Evolutionary conservation across 2,888 invertebrate species (phyloP).

Genomic region (Drepanosiphum platanoidis): DNA sequence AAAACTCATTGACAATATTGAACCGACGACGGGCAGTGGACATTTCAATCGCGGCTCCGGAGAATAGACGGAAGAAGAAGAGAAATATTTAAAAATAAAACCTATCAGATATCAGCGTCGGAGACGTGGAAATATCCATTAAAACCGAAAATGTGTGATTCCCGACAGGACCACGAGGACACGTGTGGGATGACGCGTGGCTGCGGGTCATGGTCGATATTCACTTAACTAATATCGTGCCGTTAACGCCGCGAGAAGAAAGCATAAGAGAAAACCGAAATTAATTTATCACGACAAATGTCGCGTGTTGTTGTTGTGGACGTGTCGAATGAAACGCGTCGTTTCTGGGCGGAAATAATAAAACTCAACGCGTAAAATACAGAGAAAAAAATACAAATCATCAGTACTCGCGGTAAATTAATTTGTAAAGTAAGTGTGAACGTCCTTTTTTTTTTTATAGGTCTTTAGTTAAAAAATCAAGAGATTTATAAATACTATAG

Average conservation of each 20-base stretch:
- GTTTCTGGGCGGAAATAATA: neutral
- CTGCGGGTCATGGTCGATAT: conserved; percentile 7
- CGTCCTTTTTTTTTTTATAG: too few species aligned
- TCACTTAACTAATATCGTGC: conserved; percentile 6
- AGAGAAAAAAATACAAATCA: neutral
- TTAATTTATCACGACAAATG: neutral
- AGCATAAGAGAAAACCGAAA: neutral
- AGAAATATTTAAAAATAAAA: conserved; percentile 10
- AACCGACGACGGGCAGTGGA: neutral
- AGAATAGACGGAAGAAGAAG: neutral
- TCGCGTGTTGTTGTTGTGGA: neutral
- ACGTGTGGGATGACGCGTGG: neutral
- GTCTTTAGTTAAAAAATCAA: too few species aligned
- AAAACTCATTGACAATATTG: neutral
- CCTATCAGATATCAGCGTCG: neutral
- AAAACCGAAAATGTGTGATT: neutral
- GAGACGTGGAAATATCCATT: neutral
- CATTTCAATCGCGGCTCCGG: neutral
- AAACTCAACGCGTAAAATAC: neutral
- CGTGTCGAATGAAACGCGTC: neutral
- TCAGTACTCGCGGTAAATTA: neutral
- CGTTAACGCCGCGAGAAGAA: neutral
- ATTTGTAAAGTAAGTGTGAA: neutral
- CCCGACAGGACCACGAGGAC: neutral
- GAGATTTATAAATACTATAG: too few species aligned